Base-by-base conservation (phyloP, 2,888 invertebrate genomes). In the Congeria kusceri region DNA sequence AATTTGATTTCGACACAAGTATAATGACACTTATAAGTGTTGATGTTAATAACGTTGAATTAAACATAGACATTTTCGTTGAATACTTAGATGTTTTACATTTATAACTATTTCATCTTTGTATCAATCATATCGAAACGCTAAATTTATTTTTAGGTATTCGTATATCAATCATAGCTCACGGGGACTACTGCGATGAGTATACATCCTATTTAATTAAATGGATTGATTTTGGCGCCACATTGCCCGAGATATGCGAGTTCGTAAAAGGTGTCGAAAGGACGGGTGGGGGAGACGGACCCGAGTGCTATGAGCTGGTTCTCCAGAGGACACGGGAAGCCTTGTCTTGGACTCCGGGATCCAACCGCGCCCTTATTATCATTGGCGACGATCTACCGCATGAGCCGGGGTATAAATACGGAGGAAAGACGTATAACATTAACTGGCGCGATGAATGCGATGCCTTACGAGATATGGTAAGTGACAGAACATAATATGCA, bases 251-350 rank as follows among this genome's bases (percentile, higher is more conserved):
- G 63, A 83, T 91, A 46, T 87, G 85, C 47, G 74, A 85, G 46
- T 91, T 91, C 67, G 90, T 90, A 23, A 80, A 77, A 29, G 83
- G 80, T n/a, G 88, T 89, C 7, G 77, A 77, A 32, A 73, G 83
- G 4, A 91, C 90, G 0, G 82, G 85, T 20, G 91, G 91, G 0
- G 89, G 91, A 0, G 91, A 91, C 72, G 86, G 81, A 27, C 88
- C 87, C 18, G 91, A 91, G 75, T 90, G 90, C 67, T 92, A 92
- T 72, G 92, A 92, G 76, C 83, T 91, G 69, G 91, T 90, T 27
- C 84, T 92, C 39, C 71, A 83, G 25, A 75, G 90, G 67, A 87
- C 87, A 7, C 82, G 89, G 11, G 86, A 86, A 28, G 80, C 71
- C 46, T 79, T 90, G 62, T 81, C 87, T 28, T 91, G 91, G 91